Evolutionary conservation across 2,113 vertebrate species (phyloP), one percentile per base, ranked within the genome.

Genomic region (Fregata magnificens): DNA sequence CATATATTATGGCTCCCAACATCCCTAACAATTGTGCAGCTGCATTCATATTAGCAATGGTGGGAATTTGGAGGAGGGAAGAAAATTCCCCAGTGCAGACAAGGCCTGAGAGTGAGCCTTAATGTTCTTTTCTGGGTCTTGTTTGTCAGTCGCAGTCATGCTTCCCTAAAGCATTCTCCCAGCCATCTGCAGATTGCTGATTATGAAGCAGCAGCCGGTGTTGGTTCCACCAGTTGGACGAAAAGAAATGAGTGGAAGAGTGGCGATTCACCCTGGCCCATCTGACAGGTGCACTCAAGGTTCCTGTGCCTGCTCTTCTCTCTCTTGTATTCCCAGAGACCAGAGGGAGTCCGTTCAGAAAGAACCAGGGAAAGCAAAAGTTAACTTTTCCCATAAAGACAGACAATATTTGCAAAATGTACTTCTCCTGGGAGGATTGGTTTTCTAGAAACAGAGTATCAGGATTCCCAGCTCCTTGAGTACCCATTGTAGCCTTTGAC

Each of bases 11-110:
- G 85, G 87, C 82, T 96, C 87, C 89, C 90, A 96, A 58, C 82
- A 86, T 96, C 87, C 71, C 82, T 82, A 95, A 89, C 86, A 94
- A 96, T 70, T 85, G 86, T 96, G 91, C 97, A 97, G 96, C 97
- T 97, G 97, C 95, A 92, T 90, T 96, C 42, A 14, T 93, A 93
- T 91, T 82, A 83, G 91, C 74, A 81, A 40, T 95, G 90, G 85
- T 95, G 95, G 96, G 93, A 96, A 97, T 94, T 49, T 86, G 76
- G 89, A 96, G 82, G 71, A 93, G 79, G 71, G 87, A 93, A 62
- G 91, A 91, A 96, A 94, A 96, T 95, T 96, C 84, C 66, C 87
- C 52, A 58, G 74, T 50, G 89, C 42, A 63, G 82, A 82, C 66
- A 71, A 83, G 86, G 93, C 82, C 84, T 95, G 87, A 83, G 81